Percentiles rank a stretch among this genome's conserved stretches.
Conservation (phyloP, 2,888 invertebrate species). For the Colletes collaris region DNA sequence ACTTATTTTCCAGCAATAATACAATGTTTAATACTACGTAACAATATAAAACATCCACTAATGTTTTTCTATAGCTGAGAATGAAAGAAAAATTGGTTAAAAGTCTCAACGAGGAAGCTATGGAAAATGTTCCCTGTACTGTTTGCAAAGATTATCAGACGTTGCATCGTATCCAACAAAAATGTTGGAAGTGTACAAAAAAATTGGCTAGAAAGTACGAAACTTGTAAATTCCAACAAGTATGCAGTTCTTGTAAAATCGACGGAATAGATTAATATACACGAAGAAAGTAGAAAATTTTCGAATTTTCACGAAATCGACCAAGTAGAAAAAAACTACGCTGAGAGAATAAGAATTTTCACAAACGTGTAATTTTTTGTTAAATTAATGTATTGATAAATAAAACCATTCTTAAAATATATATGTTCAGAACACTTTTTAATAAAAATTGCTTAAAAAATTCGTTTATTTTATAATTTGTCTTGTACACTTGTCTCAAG, state of each 20-base stretch:
- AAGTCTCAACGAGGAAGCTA: slow-evolving; percentile 17
- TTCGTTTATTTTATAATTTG: slow-evolving; percentile 74
- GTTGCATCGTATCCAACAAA: slow-evolving; percentile 17
- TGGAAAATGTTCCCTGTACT: slow-evolving; percentile 29
- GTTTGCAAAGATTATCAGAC: slow-evolving; percentile 22
- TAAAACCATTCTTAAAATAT: slow-evolving; percentile 10
- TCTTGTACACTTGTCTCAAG: slow-evolving; percentile 73
- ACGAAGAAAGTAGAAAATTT: neutral
- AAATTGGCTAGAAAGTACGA: neutral
- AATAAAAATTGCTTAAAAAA: slow-evolving; percentile 69
- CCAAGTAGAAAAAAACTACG: too few relatives aligned
- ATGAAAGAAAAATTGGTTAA: slow-evolving; percentile 30
- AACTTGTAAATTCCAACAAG: slow-evolving; percentile 27
- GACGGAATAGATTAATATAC: neutral
- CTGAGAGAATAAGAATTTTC: neutral
- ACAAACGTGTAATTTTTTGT: neutral
- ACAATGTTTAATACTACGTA: neutral
- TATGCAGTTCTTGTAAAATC: slow-evolving; percentile 32
- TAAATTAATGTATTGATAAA: neutral
- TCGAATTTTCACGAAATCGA: too few relatives aligned
- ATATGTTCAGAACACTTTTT: slow-evolving; percentile 9
- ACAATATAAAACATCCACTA: neutral
- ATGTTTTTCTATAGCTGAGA: slow-evolving; percentile 34
- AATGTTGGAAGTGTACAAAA: slow-evolving; percentile 38
- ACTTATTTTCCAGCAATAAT: neutral